Conservation (phyloP, 1,140 invertebrate species). For the Triops cancriformis region DNA sequence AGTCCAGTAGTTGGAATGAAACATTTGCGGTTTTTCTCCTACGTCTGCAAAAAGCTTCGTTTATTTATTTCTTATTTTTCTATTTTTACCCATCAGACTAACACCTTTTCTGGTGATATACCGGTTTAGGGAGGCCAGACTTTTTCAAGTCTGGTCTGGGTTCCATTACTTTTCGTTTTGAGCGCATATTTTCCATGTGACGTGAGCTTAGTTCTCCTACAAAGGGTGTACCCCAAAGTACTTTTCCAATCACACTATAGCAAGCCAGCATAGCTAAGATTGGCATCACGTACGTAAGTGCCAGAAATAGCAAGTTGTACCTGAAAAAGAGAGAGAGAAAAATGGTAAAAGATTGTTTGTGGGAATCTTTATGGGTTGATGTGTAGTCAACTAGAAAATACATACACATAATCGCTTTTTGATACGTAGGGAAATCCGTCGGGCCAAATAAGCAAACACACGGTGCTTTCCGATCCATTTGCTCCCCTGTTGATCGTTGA, state of each 20-base stretch:
- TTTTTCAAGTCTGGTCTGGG: not conserved
- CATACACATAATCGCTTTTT: slow-evolving; percentile 17
- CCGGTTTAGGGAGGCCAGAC: not conserved
- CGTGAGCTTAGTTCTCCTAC: slow-evolving; percentile 81
- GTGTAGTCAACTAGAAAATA: not conserved
- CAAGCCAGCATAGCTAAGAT: slow-evolving; percentile 78
- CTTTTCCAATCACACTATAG: slow-evolving; percentile 67
- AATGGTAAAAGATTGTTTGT: slow-evolving; percentile 19
- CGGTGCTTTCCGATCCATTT: slow-evolving; percentile 45
- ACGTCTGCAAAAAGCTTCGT: too few relatives aligned
- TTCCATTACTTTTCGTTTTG: slow-evolving; percentile 73
- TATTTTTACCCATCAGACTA: too few relatives aligned
- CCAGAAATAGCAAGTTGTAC: slow-evolving; percentile 76
- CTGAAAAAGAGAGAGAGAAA: slow-evolving; percentile 48
- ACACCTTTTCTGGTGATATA: slow-evolving; percentile 10
- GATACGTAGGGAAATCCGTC: slow-evolving; percentile 42
- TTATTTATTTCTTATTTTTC: too few relatives aligned
- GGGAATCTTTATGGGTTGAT: not conserved
- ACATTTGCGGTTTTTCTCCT: too few relatives aligned
- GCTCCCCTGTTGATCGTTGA: not conserved
- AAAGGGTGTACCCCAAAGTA: slow-evolving; percentile 61
- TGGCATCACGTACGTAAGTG: slow-evolving; percentile 82
- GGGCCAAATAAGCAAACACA: slow-evolving; percentile 59
- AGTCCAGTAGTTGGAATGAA: too few relatives aligned
- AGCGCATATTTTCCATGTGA: slow-evolving; percentile 71